Evolutionary conservation across 2,888 invertebrate species (phyloP), one percentile per base, ranked within the genome.

Genomic region (Diaphora mendica): DNA sequence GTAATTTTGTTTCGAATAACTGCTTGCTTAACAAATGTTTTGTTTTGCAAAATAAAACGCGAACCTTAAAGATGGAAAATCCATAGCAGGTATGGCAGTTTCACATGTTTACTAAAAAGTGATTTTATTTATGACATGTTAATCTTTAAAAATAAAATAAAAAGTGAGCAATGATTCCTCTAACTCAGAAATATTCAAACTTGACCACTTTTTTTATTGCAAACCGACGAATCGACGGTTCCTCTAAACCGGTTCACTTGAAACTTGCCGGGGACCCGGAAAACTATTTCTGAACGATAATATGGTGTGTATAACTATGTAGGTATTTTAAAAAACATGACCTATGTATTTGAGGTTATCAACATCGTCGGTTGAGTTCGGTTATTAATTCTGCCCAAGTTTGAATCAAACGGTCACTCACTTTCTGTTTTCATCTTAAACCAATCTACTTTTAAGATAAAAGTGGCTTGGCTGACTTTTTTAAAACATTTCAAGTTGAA

Each of bases 201-300:
- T 75, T 68, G 76, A 79, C 77, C 80, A 73, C 75, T 82, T 83
- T 87, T 84, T 80, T 82, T 82, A 83, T 82, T 78, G 85, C 82
- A 78, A 82, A 83, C 85, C 74, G 82, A 77, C 77, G 68, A 76
- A 76, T 70, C 74, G 73, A 81, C 81, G 83, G 85, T 86, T 85
- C 84, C 77, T 82, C 85, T 76, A 82, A 89, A 89, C 89, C 89
- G 88, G 89, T 88, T 84, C 70, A 73, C 64, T 74, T 72, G 80
- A 84, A 81, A 84, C 83, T 79, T 79, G 83, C 82, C 75, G 79
- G 74, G 78, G 80, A 85, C 81, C 77, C 77, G 77, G 80, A 82
- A 82, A 77, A 80, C 79, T 79, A 79, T 85, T 82, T 83, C 80
- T 82, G 79, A 80, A 82, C 82, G 80, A 84, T 80, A 15, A 15